Evolutionary conservation across 2,113 vertebrate genomes (phyloP), one percentile per base, ranked within the genome.

Genomic region (Etheostoma spectabile): DNA sequence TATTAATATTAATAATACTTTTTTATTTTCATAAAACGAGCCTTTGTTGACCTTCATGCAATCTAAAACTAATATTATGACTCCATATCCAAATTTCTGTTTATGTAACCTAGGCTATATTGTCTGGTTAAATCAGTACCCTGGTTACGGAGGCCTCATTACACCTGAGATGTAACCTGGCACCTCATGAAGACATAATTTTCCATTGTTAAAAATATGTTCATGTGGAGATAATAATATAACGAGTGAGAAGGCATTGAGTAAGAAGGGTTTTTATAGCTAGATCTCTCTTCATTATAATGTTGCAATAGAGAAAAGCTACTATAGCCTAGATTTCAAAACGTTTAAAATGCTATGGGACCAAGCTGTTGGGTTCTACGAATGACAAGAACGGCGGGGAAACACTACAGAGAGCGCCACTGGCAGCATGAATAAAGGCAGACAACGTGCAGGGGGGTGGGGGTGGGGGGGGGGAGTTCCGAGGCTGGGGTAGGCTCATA

Each of bases 321-420:
- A 7, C 64, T 57, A 76, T 38, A 38, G 35, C 35, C 35, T 38
- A 6, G 46, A 49, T 82, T 33, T 51, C 33, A 55, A 30, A 75
- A 79, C 75, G 75, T 82, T 80, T 74, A 81, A 87, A 76, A 74
- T 12, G 86, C 87, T 73, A 74, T 79, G 86, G 87, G 51, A 42
- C 80, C 88, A 77, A 55, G 85, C 80, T 87, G 91, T 59, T 80
- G 76, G 67, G 88, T 87, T 88, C 86, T 73, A 49, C 87, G 88
- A 89, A 91, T 93, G 89, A 87, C 83, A 48, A 52, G 78, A 65
- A 51, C 85, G 85, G 87, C 80, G 83, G 90, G 89, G 88, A 91
- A 91, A 91, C 88, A 88, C 91, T 73, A 88, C 69, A 80, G 61
- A 74, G 79, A 84, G 83, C 49, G 86, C 80, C 85, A 90, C 24